Percentiles rank a stretch among this genome's conserved stretches.
These are phyloP conservation scores for Plecturocebus donacophilus DNA, from an alignment of 2,113 vertebrate species.

Conservation along the genomic window DNA sequence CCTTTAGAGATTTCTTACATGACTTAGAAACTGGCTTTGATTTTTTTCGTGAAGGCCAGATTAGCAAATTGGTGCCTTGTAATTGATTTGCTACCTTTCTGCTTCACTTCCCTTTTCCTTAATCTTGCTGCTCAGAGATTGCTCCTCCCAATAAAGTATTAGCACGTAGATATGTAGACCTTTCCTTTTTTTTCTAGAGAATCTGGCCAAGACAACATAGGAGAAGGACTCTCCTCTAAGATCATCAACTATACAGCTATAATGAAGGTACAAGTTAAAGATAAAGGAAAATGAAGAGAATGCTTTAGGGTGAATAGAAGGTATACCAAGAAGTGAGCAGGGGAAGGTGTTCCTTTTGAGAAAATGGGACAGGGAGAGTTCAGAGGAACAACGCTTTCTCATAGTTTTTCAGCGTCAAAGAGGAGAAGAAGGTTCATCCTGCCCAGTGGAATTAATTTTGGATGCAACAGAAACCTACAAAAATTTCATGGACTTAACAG, in stretches of 20 bases:
- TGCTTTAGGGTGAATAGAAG: background rate
- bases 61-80: rapidly evolving
- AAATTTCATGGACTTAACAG: background rate
- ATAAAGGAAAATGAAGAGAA: background rate
- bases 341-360: background rate
- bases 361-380: background rate
- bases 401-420: background rate
- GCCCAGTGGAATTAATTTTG: background rate
- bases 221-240: background rate
- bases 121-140: background rate
- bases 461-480: background rate
- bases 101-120: background rate
- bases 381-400: background rate
- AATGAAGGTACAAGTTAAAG: background rate
- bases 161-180: background rate
- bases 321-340: background rate
- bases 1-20: background rate
- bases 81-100: background rate
- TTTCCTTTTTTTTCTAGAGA: background rate
- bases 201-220: background rate
- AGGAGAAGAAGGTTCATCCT: background rate
- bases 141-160: background rate
- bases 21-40: background rate
- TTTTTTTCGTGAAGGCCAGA: background rate
- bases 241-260: background rate